These are phyloP conservation scores for Macroramphosus scolopax DNA, from an alignment of 2,797 vertebrate species.

Conservation along the genomic window DNA sequence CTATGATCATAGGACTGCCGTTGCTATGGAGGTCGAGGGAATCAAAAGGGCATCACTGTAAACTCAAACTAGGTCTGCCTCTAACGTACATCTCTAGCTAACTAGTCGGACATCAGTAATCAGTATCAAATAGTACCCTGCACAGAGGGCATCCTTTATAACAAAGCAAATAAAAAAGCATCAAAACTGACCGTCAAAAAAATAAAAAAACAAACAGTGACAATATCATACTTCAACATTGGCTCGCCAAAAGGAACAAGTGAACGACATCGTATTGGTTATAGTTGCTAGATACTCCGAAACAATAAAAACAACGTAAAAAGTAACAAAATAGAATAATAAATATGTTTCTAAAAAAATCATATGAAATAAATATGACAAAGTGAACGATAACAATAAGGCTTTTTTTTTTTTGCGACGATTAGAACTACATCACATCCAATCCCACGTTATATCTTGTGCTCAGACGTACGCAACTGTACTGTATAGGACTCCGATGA, in stretches of 20 bases:
- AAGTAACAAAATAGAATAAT: constrained; percentile 79
- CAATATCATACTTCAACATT: constrained; percentile 72
- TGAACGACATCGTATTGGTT: constrained; percentile 74
- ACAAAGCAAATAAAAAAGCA: constrained; percentile 75
- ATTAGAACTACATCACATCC: constrained; percentile 75
- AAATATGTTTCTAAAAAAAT: constrained; percentile 72
- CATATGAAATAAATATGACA: constrained; percentile 75
- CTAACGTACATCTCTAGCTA: constrained; percentile 73
- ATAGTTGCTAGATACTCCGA: constrained; percentile 75
- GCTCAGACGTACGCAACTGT: constrained; percentile 75
- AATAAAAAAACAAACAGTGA: constrained; percentile 61
- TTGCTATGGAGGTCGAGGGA: constrained; percentile 29
- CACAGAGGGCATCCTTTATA: constrained; percentile 69
- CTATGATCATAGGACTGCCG: too few species aligned
- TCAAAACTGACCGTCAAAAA: constrained; percentile 70
- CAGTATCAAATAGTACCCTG: constrained; percentile 77
- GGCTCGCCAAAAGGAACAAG: constrained; percentile 75
- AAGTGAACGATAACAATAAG: constrained; percentile 81
- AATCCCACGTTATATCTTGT: constrained; percentile 73
- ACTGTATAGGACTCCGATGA: constrained; percentile 66
- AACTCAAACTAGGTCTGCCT: constrained; percentile 68
- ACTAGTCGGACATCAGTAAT: constrained; percentile 75
- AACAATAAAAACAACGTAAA: constrained; percentile 69
- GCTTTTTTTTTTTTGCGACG: constrained; percentile 74
- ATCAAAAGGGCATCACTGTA: constrained; percentile 58